A percentile compares a stretch with the other conserved stretches of the same genome.
These are phyloP conservation scores for Epizoanthus scotinus DNA, from an alignment of 92 coral and sea anemone genomes.

Conservation along the genomic window DNA sequence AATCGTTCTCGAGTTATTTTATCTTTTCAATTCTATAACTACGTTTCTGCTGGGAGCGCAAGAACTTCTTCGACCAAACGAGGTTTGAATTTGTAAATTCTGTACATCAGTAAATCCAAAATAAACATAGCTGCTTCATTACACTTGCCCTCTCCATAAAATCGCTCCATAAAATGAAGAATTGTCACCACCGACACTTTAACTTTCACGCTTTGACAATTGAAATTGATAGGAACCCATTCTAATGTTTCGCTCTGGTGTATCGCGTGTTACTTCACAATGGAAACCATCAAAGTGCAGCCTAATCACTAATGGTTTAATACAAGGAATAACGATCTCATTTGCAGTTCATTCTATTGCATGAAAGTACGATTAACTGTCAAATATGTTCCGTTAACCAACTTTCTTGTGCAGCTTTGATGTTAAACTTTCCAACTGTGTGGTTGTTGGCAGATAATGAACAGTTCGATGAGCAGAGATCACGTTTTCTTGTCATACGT, in stretches of 20 bases:
- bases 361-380: neutral
- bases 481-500: constrained; percentile 2
- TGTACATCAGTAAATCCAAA: constrained; percentile 1
- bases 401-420: neutral
- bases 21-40: neutral
- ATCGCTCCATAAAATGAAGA: neutral
- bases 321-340: constrained; percentile 1
- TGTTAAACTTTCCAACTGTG: constrained; percentile 22
- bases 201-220: neutral
- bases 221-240: constrained; percentile 22
- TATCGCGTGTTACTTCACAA: constrained; percentile 17
- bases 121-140: neutral
- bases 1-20: neutral
- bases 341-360: neutral
- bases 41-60: neutral
- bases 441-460: neutral
- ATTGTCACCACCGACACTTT: neutral
- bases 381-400: neutral
- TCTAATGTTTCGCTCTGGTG: neutral
- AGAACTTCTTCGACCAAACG: constrained; percentile 20
- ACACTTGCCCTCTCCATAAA: constrained; percentile 12
- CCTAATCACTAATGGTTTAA: neutral
- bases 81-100: constrained; percentile 28
- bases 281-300: neutral
- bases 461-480: neutral